A percentile compares a stretch with the other conserved stretches of the same genome.
Conservation (phyloP, 2,797 vertebrate species). For the Numenius phaeopus region DNA sequence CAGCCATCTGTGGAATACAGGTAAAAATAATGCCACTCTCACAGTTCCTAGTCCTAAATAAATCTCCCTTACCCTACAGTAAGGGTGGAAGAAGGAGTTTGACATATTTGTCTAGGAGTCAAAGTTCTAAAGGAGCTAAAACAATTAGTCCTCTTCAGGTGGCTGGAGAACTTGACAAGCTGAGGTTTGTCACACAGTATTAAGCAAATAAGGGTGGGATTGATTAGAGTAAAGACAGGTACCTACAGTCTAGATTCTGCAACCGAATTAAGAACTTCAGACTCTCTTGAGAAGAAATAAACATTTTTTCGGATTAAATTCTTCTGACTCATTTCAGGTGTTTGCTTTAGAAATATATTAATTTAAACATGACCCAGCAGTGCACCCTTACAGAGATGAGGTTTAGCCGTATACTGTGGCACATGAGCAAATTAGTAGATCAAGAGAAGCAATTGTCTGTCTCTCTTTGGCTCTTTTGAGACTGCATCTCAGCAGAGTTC, state of each 20-base stretch:
- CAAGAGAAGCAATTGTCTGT: background rate
- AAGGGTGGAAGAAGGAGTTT: background rate
- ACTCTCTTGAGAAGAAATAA: background rate
- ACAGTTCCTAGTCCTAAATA: background rate
- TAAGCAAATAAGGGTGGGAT: background rate
- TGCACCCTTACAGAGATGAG: background rate
- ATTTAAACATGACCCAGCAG: background rate
- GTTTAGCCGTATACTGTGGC: background rate
- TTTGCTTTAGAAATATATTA: background rate
- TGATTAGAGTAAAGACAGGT: background rate
- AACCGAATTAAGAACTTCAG: background rate
- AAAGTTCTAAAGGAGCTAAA: background rate
- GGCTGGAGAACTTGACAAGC: background rate
- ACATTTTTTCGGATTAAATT: background rate
- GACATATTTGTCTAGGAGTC: background rate
- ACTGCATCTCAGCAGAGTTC: background rate
- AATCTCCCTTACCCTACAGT: background rate
- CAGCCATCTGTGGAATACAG: background rate
- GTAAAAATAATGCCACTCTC: background rate
- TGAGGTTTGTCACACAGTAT: background rate
- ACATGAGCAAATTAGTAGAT: background rate
- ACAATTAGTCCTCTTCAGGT: background rate
- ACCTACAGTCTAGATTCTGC: background rate
- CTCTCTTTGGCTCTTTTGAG: background rate
- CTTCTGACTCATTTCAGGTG: background rate